These are phyloP conservation scores for Nebria salina DNA, from an alignment of 2,888 invertebrate genomes.

Conservation along the genomic window DNA sequence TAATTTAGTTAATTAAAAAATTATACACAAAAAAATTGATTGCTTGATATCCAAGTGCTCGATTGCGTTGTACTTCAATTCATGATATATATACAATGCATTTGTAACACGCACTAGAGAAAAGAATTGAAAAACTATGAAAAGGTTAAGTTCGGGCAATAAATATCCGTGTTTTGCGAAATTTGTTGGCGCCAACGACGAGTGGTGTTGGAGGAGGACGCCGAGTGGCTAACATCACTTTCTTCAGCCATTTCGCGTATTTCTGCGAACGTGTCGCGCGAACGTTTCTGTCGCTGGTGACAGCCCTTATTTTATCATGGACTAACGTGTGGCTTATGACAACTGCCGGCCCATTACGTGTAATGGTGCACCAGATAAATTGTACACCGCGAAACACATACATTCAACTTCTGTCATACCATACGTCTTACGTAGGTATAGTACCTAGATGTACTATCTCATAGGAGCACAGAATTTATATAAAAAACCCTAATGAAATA, in stretches of 20 bases:
- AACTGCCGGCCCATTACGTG: slow-evolving; percentile 47
- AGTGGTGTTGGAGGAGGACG: slow-evolving; percentile 4
- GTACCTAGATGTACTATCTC: background rate
- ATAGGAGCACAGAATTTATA: no score
- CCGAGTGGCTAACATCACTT: slow-evolving; percentile 33
- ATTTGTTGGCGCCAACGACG: slow-evolving; percentile 28
- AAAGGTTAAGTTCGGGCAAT: slow-evolving; percentile 35
- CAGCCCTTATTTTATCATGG: slow-evolving; percentile 47
- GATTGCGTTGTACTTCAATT: background rate
- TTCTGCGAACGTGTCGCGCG: slow-evolving; percentile 11
- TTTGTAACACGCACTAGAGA: slow-evolving; percentile 23
- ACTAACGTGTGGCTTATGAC: slow-evolving; percentile 47
- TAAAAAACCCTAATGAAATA: no score
- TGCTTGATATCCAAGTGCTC: background rate
- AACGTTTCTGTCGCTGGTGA: slow-evolving; percentile 26
- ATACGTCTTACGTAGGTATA: background rate
- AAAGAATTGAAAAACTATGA: slow-evolving; percentile 24
- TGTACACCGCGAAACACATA: slow-evolving; percentile 37
- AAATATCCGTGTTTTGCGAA: slow-evolving; percentile 36
- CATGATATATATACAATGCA: slow-evolving; percentile 21
- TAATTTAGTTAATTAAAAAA: no score
- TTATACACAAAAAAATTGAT: no score
- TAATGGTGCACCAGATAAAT: slow-evolving; percentile 47
- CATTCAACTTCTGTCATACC: slow-evolving; percentile 5
- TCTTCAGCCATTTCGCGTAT: slow-evolving; percentile 29